Evolutionary conservation across 2,888 invertebrate species (phyloP), one percentile per base, ranked within the genome.

Genomic region (Ectobius pallidus): DNA sequence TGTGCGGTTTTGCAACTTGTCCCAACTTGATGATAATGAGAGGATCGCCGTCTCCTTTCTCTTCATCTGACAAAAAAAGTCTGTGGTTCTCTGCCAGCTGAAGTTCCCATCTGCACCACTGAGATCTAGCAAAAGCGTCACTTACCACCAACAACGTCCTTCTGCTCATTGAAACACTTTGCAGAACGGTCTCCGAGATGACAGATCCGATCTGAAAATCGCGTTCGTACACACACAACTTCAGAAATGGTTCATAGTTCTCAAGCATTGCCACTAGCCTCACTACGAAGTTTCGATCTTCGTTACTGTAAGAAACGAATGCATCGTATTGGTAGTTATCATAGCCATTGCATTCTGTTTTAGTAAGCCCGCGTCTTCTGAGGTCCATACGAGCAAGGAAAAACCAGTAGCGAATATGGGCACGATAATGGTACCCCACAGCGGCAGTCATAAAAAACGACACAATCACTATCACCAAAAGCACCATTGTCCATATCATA

Each of bases 61-160:
- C 86, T 2, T 82, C 82, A 73, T 88, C 87, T 77, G 88, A 87
- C 30, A 87, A 83, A 76, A 89, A 88, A 72, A 89, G 81, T 71
- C 90, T 84, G 76, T 90, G 88, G 78, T 90, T 87, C 77, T 91
- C 89, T 0, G 90, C 90, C 25, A 91, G 83, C 77, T 90, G 89
- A 14, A 90, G 88, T 79, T 92, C 92, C 87, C 90, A 89, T 46
- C 89, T 84, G 79, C 90, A 90, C 92, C 92, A 92, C 73, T 91
- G 90, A 30, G 91, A 90, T 77, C 88, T 87, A 0, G 90, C 88
- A 80, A 91, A 92, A 77, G 86, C 85, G 77, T 89, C 88, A 71
- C 91, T 91, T 62, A 92, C 85, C 11, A 92, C 83, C 70, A 92
- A 81, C 71, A 92, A 83, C 16, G 91, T 87, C 78, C 88, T 88